Evolutionary conservation across 1,140 invertebrate species (phyloP).

Genomic region (Ooceraea biroi): DNA sequence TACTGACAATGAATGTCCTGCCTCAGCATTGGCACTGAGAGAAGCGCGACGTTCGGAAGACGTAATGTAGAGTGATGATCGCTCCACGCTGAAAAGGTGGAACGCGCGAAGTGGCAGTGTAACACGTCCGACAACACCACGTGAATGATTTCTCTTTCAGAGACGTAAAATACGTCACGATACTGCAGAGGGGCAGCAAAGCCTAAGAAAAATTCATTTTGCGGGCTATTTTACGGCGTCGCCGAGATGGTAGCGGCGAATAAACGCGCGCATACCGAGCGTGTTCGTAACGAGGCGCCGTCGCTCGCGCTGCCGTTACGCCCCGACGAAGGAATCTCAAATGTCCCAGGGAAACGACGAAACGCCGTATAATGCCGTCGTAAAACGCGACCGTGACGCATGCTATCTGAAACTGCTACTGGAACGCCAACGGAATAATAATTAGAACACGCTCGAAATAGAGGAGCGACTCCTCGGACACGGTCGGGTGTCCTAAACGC

Average conservation of each 20-base stretch:
- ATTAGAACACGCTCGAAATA: constrained; percentile 52
- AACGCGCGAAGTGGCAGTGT: too few relatives aligned
- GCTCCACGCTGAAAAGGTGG: too few relatives aligned
- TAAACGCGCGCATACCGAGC: constrained; percentile 11
- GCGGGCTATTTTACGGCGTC: constrained; percentile 17
- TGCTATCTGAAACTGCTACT: constrained; percentile 51
- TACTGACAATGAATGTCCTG: constrained; percentile 69
- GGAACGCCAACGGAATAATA: constrained; percentile 29
- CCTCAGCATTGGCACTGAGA: constrained; percentile 76
- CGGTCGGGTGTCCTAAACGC: not conserved
- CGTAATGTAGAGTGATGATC: too few relatives aligned
- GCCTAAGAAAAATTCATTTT: constrained; percentile 20
- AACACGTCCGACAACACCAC: too few relatives aligned
- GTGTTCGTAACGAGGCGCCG: constrained; percentile 13
- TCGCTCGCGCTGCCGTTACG: constrained; percentile 1
- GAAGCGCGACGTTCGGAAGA: constrained; percentile 35
- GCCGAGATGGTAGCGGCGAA: constrained; percentile 29
- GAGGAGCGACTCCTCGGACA: constrained; percentile 14
- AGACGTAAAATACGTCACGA: constrained; percentile 1
- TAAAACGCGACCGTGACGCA: constrained; percentile 48
- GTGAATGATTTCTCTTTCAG: not conserved
- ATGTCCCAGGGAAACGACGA: constrained; percentile 6
- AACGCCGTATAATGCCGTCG: constrained; percentile 23
- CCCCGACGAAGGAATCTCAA: constrained; percentile 30
- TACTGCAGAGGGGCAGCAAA: not conserved